Base-by-base conservation (phyloP, 2,797 vertebrate genomes). In the Esox lucius region DNA sequence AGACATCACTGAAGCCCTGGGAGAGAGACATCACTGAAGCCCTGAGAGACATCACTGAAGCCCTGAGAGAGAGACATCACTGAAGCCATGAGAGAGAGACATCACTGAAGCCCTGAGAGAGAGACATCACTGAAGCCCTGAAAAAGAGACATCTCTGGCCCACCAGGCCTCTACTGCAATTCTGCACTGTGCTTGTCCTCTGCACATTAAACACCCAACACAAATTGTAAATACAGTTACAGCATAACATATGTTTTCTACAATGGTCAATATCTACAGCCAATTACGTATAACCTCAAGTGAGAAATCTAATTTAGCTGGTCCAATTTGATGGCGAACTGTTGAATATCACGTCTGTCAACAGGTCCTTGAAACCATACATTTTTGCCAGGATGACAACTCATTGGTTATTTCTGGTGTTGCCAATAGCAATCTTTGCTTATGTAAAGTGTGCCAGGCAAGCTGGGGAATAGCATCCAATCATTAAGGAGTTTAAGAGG, bases 401-500 rank as follows among this genome's bases (percentile, higher is more conserved):
- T n/a, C 8, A 53, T 73, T 68, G 51, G 75, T 78, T 78, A 83
- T 81, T 84, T 80, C 75, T 72, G 75, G 76, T 59, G 64, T 76
- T 86, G 82, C 87, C 83, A 87, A 86, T 69, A 71, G 67, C 77
- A 61, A 85, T 73, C 68, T 83, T 74, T 42, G 67, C 80, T 77
- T 77, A 81, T 49, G 65, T 83, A 82, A 86, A 71, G 28, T 61
- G 61, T 35, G 53, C 42, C 70, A 75, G 78, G 74, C 70, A 73
- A 73, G 74, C 77, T 33, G 26, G 42, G 75, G 65, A 79, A 86
- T 51, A 83, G 82, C 83, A 82, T 78, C 83, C 73, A 79, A 86
- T 72, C 81, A 68, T 87, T 83, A 83, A 87, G 86, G 82, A 87
- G 87, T 81, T 75, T 71, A 75, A 83, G 81, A 84, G 80, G 86